phyloP scores from a whole-genome alignment of 2,888 invertebrate species.

The Psylliodes chrysocephalus region DNA sequence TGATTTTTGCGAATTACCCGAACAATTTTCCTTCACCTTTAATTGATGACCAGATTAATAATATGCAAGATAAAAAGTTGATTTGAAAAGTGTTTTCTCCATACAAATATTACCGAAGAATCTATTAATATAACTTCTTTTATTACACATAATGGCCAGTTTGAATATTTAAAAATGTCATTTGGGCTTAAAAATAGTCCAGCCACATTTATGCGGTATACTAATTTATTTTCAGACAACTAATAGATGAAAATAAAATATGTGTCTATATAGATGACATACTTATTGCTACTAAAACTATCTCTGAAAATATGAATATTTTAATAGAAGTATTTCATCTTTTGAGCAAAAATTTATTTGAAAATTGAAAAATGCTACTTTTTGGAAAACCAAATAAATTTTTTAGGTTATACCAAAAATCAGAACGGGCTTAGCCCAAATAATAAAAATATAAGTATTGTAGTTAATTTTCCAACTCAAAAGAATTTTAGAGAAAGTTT shows the following conservation, averaged over 20 bases:
- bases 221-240: neutral
- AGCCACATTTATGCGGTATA: no score
- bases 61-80: no score
- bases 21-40: slow-evolving; percentile 11
- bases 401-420: slow-evolving; percentile 16
- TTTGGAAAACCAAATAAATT: slow-evolving; percentile 1
- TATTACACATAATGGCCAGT: no score
- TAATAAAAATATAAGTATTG: slow-evolving; percentile 24
- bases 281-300: slow-evolving; percentile 8
- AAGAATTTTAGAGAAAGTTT: slow-evolving; percentile 21
- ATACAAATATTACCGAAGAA: no score
- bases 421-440: slow-evolving; percentile 24
- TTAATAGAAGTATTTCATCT: slow-evolving; percentile 12
- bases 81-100: no score
- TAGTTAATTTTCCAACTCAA: slow-evolving; percentile 33
- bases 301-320: slow-evolving; percentile 16
- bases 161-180: no score
- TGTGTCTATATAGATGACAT: slow-evolving; percentile 12
- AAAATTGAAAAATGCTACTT: slow-evolving; percentile 13
- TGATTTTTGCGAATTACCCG: neutral
- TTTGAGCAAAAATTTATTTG: neutral
- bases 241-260: slow-evolving; percentile 1
- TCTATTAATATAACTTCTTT: no score
- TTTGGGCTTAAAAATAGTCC: no score
- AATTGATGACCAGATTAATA: slow-evolving; percentile 15